Evolutionary conservation across 1,140 invertebrate genomes (phyloP), one percentile per base, ranked within the genome.

Genomic region (Planococcus citri): DNA sequence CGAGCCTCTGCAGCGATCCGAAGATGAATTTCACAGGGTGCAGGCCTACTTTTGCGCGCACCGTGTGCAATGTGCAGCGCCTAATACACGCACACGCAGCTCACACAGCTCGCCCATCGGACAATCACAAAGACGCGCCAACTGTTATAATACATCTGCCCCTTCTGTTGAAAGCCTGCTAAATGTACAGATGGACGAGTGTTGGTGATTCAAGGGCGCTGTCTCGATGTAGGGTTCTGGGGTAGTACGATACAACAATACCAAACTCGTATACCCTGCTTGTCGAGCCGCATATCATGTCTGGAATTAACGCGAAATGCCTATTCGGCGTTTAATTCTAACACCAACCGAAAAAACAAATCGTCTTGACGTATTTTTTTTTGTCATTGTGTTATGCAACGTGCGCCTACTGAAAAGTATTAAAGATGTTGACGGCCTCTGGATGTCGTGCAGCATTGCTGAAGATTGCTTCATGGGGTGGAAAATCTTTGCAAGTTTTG

Each of bases 321-420:
- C 51, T 64, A 51, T 51, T 51, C 41, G n/a, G 41, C 60, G 22
- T 64, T 64, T 64, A 64, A 64, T 64, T 64, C 24, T 64, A 64
- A 64, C 20, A 21, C 60, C 20, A 64, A 25, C 60, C 60, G 22
- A 64, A 27, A 64, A 64, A 64, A 64, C 60, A 64, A 64, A 64
- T 64, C 60, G 60, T 64, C 60, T 64, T 64, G 24, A 64, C 60
- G 60, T 64, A 64, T 64, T 64, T n/a, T n/a, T n/a, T n/a, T n/a
- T 64, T 25, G 60, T 64, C 60, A 64, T 64, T 64, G 60, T 64
- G 14, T 37, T n/a, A n/a, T n/a, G 29, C 3, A 33, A 12, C 41
- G 41, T 51, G 17, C 41, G n/a, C n/a, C n/a, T n/a, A n/a, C n/a
- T n/a, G 17, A 51, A 17, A 33, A n/a, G 41, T 20, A 51, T 20